Evolutionary conservation across 2,888 invertebrate genomes (phyloP), one percentile per base, ranked within the genome.

Genomic region (Galerucella pusilla): DNA sequence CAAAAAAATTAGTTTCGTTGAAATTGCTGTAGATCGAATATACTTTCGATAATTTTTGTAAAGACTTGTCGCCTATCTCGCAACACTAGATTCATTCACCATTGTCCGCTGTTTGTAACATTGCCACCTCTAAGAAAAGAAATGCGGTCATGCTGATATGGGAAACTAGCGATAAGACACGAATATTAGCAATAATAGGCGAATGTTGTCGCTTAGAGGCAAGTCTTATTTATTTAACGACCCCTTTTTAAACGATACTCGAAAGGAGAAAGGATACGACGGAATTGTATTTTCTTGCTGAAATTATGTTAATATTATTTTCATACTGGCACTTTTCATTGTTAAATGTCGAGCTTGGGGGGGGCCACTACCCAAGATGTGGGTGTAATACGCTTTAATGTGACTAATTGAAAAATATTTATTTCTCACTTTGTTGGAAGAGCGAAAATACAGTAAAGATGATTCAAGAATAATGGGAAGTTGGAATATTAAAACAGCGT

Each of bases 161-260:
- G 73, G 65, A 66, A 75, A 75, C 70, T 69, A 54, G 60, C 69
- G 75, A 75, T 72, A 75, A 70, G 52, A 61, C 70, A 67, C 66
- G 68, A 72, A 64, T 72, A 71, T 71, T 71, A 68, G 64, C 72
- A 68, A 75, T 68, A 72, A 68, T 64, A 65, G 46, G 63, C 45
- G 68, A 69, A 65, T 69, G 68, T 75, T 71, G 71, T 75, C 72
- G 75, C 75, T 61, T 65, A 54, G 59, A 74, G 69, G 74, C 72
- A 68, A 71, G 45, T 68, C 54, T 61, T 75, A 77, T 77, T 75
- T 75, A 75, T 77, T 71, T 70, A 75, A 74, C 67, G 70, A 75
- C 20, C 73, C 72, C 72, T 70, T 68, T 74, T 69, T 67, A 66
- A 60, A 66, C 60, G 73, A 73, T 54, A 71, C 68, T 64, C 64